Base-by-base conservation (phyloP, 2,113 vertebrate species). In the Varanus komodoensis region DNA sequence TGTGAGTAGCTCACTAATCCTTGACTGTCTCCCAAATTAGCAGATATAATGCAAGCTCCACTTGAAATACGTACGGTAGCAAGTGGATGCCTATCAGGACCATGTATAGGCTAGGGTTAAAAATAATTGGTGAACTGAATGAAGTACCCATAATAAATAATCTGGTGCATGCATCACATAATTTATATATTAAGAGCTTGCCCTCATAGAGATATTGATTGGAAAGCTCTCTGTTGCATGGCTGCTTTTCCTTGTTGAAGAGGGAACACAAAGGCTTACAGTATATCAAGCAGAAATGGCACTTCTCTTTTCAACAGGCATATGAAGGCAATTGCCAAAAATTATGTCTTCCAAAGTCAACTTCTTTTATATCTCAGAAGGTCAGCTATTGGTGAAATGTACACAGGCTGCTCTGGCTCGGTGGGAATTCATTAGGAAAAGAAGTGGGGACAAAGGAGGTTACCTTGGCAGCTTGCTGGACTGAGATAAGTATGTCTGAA, bases 311-410 rank as follows among this genome's bases (percentile, higher is more conserved):
- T 85, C 68, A 82, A 38, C 82, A 48, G 29, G 79, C 6, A 11
- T 75, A 34, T 54, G 17, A 19, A 29, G 38, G 64, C 57, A 80
- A 29, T 81, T 6, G 38, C 61, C 87, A 69, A 52, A 71, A 89
- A 14, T 2, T 75, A 32, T 25, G 7, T 19, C 7, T 23, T 73
- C 67, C 34, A 81, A 81, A 61, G 68, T 8, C 68, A 81, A 27
- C 48, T 32, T 71, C 48, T 83, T 87, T 87, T 87, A 32, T 84
- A n/a, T 91, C 44, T 73, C 9, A 68, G 57, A 91, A 87, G 80
- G 79, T 67, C 38, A 82, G 21, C 7, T 69, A 82, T 80, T 82
- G 12, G 5, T 38, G 71, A 67, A 77, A 89, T 38, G 78, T 73
- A n/a, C 87, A 71, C 78, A 38, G 3, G 27, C 25, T 68, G 6